Evolutionary conservation across 2,888 invertebrate genomes (phyloP).

Genomic region (Cinara cedri): DNA sequence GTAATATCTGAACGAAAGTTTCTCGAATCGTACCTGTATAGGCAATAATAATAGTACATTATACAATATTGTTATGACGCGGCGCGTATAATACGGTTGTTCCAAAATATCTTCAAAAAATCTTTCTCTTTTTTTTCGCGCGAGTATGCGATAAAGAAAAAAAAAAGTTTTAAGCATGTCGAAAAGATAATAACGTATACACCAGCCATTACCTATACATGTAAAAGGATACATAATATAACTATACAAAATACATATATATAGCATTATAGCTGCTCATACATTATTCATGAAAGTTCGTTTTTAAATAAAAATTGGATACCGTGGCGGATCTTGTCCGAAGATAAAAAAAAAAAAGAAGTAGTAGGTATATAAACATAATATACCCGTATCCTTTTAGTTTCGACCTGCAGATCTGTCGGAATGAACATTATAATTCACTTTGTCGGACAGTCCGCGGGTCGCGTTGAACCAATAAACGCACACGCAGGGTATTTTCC

Average conservation of each 20-base stretch:
- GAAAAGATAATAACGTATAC: not conserved
- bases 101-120: too few species aligned
- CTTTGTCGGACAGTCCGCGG: not conserved
- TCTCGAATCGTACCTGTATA: too few species aligned
- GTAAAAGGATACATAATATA: not conserved
- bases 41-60: too few species aligned
- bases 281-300: conserved; percentile 24
- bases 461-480: not conserved
- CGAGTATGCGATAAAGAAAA: not conserved
- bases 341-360: not conserved
- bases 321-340: not conserved
- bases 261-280: not conserved
- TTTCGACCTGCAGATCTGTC: not conserved
- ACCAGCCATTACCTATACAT: too few species aligned
- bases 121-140: not conserved
- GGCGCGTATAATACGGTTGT: too few species aligned
- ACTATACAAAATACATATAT: not conserved
- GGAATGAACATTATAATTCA: conserved; percentile 21
- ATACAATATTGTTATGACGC: too few species aligned
- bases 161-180: conserved; percentile 6
- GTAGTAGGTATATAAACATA: not conserved
- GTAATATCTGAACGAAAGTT: too few species aligned
- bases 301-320: conserved; percentile 30
- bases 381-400: not conserved
- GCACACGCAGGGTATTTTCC: not conserved